Evolutionary conservation across 2,888 invertebrate species (phyloP).

Genomic region (Cyrtodaria siliqua): DNA sequence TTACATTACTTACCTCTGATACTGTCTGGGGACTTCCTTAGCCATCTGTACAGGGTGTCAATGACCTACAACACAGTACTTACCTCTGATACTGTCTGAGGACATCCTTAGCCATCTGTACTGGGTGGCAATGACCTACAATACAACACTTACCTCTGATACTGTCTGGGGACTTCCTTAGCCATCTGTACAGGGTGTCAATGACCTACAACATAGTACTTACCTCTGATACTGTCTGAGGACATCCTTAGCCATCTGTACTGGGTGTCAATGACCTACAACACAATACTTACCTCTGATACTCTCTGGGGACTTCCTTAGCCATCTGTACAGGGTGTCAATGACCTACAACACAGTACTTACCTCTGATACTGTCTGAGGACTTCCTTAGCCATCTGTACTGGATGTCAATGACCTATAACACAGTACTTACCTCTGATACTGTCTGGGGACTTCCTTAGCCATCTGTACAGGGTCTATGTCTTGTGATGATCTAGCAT

Average conservation of each 20-base stretch:
- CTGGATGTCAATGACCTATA: neutral
- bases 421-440: conserved; percentile 51
- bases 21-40: conserved; percentile 53
- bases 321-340: conserved; percentile 43
- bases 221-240: conserved; percentile 50
- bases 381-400: conserved; percentile 55
- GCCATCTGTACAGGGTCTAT: conserved; percentile 45
- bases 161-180: conserved; percentile 53
- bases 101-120: conserved; percentile 54
- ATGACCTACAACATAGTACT: conserved; percentile 24
- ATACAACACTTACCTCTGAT: conserved; percentile 26
- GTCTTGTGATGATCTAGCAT: conserved; percentile 33
- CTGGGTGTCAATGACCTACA: no score
- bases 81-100: conserved; percentile 60
- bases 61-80: no score
- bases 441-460: conserved; percentile 54
- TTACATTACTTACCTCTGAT: no score
- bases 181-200: conserved; percentile 43
- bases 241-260: conserved; percentile 54
- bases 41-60: conserved; percentile 43
- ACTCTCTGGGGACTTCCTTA: conserved; percentile 52
- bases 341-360: no score
- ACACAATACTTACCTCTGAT: no score
- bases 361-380: conserved; percentile 61
- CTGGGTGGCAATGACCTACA: neutral